Evolutionary conservation across 2,888 invertebrate genomes (phyloP).

Genomic region (Auanema sp.): DNA sequence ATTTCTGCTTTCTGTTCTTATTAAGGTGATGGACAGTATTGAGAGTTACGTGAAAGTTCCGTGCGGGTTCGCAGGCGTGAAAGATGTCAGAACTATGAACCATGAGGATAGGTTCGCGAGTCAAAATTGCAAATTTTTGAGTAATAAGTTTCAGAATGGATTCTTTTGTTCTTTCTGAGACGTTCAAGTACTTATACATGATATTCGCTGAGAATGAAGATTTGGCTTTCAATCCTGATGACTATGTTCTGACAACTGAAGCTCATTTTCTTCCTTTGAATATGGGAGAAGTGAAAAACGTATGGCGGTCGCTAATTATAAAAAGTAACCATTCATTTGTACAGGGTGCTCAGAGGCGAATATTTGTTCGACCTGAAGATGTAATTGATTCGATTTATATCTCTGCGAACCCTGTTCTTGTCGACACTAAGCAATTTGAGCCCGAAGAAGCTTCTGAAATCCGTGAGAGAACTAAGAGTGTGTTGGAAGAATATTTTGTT

Average conservation of each 20-base stretch:
- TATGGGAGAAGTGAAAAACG: slow-evolving; percentile 26
- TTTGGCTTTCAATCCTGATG: slow-evolving; percentile 66
- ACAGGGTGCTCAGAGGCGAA: slow-evolving; percentile 23
- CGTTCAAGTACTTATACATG: slow-evolving; percentile 93
- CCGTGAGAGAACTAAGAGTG: slow-evolving; percentile 39
- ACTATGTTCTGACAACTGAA: slow-evolving; percentile 73
- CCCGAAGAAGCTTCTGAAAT: slow-evolving; percentile 34
- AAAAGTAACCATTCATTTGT: background rate
- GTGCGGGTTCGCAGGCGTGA: slow-evolving; percentile 96
- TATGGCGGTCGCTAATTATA: background rate
- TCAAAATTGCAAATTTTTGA: background rate
- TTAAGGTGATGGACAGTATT: slow-evolving; percentile 78
- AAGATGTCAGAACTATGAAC: slow-evolving; percentile 81
- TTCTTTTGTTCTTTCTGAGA: slow-evolving; percentile 94
- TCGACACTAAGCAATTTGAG: slow-evolving; percentile 29
- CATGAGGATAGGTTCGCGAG: slow-evolving; percentile 77
- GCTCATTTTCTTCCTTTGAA: slow-evolving; percentile 87
- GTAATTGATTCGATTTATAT: slow-evolving; percentile 22
- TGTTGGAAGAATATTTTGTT: slow-evolving; percentile 38
- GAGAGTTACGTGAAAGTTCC: slow-evolving; percentile 88
- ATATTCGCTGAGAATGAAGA: slow-evolving; percentile 79
- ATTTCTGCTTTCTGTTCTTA: background rate
- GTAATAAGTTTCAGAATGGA: slow-evolving; percentile 77
- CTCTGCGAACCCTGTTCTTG: slow-evolving; percentile 36
- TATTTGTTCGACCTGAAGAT: slow-evolving; percentile 33